Conservation (phyloP, 2,113 vertebrate species). For the Loxodonta africana region DNA sequence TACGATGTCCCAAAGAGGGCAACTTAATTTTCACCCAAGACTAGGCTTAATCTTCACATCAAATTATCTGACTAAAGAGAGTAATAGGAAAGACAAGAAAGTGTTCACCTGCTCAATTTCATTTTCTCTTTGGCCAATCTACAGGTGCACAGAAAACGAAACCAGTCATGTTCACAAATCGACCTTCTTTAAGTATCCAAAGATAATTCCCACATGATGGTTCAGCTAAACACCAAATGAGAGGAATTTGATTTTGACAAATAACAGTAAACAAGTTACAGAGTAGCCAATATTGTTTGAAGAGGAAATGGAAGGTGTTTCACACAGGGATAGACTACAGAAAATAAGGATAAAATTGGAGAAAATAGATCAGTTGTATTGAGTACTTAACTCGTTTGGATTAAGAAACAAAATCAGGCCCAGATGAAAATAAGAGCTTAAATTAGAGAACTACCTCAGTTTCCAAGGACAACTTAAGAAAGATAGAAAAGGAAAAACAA, state of each 20-base stretch:
- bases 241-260: constrained; percentile 7
- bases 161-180: not conserved
- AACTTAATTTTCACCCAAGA: constrained; percentile 17
- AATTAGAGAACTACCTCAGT: not conserved
- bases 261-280: not conserved
- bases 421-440: not conserved
- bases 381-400: not conserved
- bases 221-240: not conserved
- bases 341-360: not conserved
- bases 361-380: not conserved
- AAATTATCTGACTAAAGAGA: not conserved
- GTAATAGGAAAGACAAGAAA: not conserved
- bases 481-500: not conserved
- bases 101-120: not conserved
- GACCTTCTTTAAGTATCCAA: not conserved
- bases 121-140: constrained; percentile 9
- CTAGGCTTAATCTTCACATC: not conserved
- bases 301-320: not conserved
- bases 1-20: not conserved
- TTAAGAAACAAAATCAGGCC: not conserved
- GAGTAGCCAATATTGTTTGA: not conserved
- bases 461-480: not conserved
- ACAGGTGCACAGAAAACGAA: not conserved
- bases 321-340: not conserved
- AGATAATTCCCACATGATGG: not conserved